Conservation (phyloP, 2,888 invertebrate species). For the Carpatolechia fugitivella region DNA sequence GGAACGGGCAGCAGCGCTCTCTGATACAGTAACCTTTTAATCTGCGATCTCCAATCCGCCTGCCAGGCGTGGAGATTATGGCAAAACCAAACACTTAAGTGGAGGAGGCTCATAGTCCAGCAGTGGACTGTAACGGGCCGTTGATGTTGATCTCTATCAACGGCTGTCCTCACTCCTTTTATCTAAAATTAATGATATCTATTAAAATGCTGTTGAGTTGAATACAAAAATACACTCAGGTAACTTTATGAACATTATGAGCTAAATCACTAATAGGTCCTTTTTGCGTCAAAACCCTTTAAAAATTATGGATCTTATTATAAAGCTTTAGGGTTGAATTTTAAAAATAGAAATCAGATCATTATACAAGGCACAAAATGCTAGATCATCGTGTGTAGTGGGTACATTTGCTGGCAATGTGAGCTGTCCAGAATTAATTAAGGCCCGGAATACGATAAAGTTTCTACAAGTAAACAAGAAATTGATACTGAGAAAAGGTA, state of each 20-base stretch:
- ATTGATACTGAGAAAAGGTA: too few species aligned
- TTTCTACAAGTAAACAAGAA: too few species aligned
- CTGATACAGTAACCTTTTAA: too few species aligned
- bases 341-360: not conserved
- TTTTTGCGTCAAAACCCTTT: not conserved
- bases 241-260: slow-evolving; percentile 11
- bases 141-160: too few species aligned
- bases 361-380: not conserved
- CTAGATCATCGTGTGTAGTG: slow-evolving; percentile 11
- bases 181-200: slow-evolving; percentile 8
- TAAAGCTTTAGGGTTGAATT: not conserved
- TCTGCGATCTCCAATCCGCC: too few species aligned
- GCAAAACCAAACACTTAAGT: too few species aligned
- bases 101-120: too few species aligned
- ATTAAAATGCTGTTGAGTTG: slow-evolving; percentile 10
- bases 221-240: slow-evolving; percentile 15
- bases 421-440: slow-evolving; percentile 12
- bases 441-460: too few species aligned
- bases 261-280: slow-evolving; percentile 15
- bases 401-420: slow-evolving; percentile 11
- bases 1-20: too few species aligned
- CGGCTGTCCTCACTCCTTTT: slow-evolving; percentile 3
- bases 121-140: too few species aligned
- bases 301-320: not conserved
- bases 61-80: too few species aligned